Base-by-base conservation (phyloP, 2,113 vertebrate genomes). In the Lophius piscatorius region DNA sequence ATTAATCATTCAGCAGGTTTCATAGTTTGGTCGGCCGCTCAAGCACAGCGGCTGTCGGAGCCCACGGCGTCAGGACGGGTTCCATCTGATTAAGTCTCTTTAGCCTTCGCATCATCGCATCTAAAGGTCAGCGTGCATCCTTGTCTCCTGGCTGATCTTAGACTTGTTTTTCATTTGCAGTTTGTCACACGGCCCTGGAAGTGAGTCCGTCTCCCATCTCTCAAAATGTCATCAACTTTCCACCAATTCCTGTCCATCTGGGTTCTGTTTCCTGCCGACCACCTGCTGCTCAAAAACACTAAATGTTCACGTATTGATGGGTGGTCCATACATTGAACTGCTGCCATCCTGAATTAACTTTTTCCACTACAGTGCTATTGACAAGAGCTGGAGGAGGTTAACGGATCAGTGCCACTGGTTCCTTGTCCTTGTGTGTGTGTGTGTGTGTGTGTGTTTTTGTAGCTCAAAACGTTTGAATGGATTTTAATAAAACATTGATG, bases 1-100 rank as follows among this genome's bases (percentile, higher is more conserved):
- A 84, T 85, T 78, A 88, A 89, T 87, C 75, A 87, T 88, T 91
- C 80, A 88, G 72, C 63, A 59, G 78, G 47, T 70, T 81, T 74
- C 79, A 74, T 48, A 61, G 73, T 54, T 74, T 57, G 77, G 73
- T 78, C 75, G 65, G 70, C 52, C 42, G 76, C 74, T 86, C 78
- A 71, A 76, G 58, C 78, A 56, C 51, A 61, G 74, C 78, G 62
- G 73, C 74, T 84, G 84, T 79, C 84, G 82, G 21, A 23, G 9
- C 72, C 39, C 9, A 29, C 64, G 22, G 74, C 34, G 59, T 59
- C 71, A 46, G 67, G 63, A 34, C 63, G 48, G 58, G 67, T 75
- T 81, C 80, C 67, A 41, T 80, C 78, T 82, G 84, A 84, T 84
- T 79, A 83, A 82, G 64, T 85, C 60, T 69, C 70, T 84, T 83